Conservation (phyloP, 2,797 vertebrate species). For the Heteromormyrus szaboi region DNA sequence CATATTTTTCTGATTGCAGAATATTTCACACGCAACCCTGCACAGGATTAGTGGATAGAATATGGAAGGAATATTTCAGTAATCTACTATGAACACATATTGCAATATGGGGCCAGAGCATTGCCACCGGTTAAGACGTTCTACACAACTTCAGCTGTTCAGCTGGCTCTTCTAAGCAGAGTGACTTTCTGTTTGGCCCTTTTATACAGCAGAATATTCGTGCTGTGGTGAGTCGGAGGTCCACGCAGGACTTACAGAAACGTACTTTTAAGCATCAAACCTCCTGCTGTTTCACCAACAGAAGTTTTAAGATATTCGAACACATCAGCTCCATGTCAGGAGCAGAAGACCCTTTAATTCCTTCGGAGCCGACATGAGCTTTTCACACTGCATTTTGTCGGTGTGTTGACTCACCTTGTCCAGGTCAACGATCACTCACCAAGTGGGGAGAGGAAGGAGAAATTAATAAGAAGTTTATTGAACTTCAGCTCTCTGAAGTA, state of each 20-base stretch:
- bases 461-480: neutral
- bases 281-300: neutral
- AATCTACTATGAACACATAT: neutral
- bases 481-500: neutral
- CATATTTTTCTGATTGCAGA: neutral
- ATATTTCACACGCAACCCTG: neutral
- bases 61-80: neutral
- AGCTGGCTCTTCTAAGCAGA: neutral
- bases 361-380: neutral
- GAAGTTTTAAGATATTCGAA: neutral
- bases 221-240: neutral
- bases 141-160: neutral
- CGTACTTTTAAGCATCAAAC: neutral
- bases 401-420: neutral
- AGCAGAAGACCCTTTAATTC: neutral
- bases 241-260: neutral
- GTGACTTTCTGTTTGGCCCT: neutral
- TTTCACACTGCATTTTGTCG: neutral
- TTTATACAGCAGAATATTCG: neutral
- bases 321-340: neutral
- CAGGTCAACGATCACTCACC: neutral
- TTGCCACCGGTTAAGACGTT: neutral
- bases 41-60: neutral
- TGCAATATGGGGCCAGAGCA: neutral
- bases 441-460: neutral